These are phyloP conservation scores for Romanogobio albipinnatus DNA, from an alignment of 2,113 vertebrate genomes.

Conservation along the genomic window DNA sequence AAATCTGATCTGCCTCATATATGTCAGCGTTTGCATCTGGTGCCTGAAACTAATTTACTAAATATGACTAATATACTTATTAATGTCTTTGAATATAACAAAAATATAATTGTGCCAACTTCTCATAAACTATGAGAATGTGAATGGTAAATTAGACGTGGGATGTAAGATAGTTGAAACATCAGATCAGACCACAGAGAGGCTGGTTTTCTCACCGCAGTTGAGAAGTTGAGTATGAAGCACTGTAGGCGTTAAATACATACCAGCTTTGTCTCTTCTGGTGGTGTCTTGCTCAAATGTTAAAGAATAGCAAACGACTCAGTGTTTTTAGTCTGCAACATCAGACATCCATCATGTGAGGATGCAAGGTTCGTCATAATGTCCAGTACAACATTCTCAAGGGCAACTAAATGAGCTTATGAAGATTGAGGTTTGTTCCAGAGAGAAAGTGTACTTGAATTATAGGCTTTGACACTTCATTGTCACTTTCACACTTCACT, in stretches of 20 bases:
- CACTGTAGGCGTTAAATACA: constrained; percentile 43
- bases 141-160: constrained; percentile 15
- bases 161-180: constrained; percentile 35
- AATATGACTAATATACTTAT: neutral
- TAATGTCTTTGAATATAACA: neutral
- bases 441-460: neutral
- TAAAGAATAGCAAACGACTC: constrained; percentile 4
- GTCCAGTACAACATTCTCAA: neutral
- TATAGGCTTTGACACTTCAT: neutral
- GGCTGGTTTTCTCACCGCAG: constrained; percentile 37
- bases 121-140: neutral
- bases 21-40: constrained; percentile 14
- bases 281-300: constrained; percentile 3
- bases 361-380: neutral
- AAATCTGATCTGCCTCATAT: constrained; percentile 16
- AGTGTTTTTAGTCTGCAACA: constrained; percentile 7
- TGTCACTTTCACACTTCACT: too few relatives aligned
- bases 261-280: constrained; percentile 34
- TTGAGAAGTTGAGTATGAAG: constrained; percentile 29
- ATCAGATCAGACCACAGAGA: constrained; percentile 42
- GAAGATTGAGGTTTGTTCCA: neutral
- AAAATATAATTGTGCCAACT: neutral
- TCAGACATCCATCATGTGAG: constrained; percentile 4
- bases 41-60: neutral
- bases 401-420: neutral